Evolutionary conservation across 2,113 vertebrate genomes (phyloP), one percentile per base, ranked within the genome.

Genomic region (Cephalopholis sonnerati): DNA sequence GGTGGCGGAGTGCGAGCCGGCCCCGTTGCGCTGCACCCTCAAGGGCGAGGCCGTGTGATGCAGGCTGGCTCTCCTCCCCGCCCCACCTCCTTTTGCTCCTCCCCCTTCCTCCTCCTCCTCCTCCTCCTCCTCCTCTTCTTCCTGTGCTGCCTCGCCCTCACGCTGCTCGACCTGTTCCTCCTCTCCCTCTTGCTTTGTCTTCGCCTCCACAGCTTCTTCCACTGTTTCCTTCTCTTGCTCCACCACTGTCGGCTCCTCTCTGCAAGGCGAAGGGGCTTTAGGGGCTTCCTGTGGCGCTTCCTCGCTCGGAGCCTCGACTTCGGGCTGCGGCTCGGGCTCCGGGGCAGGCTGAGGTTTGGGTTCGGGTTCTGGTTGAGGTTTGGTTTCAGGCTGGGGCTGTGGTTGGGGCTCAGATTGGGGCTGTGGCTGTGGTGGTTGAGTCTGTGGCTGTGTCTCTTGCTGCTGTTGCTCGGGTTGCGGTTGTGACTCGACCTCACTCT

Each of bases 11-110:
- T 98, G 98, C 81, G 97, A 97, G 96, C 98, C 97, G 92, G 96
- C 96, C 90, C 96, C 96, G 93, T 96, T 97, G 95, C 95, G 96
- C 94, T 97, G 98, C 94, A 97, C 96, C 96, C 94, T 96, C 94
- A 97, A 91, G 59, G 97, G 98, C 79, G 97, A 99, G 83, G 96
- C 97, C 58, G 95, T 96, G 91, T 97, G 97, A 87, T 97, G 97
- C 93, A 97, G 96, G 90, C 97, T 97, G 81, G 97, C 96, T 92
- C 96, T 96, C 92, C 96, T 96, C 88, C 95, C 96, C 27, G 95
- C 84, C 83, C 96, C 94, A 91, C 96, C 94, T 95, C 94, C 92
- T 94, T 95, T 96, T 89, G 93, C 82, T 81, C 93, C 95, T 66
- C 91, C 95, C 92, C 94, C 94, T 86, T 95, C 95, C 90, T 97